Evolutionary conservation across 2,113 vertebrate genomes (phyloP), one percentile per base, ranked within the genome.

Genomic region (Poeciliopsis turrubarensis): DNA sequence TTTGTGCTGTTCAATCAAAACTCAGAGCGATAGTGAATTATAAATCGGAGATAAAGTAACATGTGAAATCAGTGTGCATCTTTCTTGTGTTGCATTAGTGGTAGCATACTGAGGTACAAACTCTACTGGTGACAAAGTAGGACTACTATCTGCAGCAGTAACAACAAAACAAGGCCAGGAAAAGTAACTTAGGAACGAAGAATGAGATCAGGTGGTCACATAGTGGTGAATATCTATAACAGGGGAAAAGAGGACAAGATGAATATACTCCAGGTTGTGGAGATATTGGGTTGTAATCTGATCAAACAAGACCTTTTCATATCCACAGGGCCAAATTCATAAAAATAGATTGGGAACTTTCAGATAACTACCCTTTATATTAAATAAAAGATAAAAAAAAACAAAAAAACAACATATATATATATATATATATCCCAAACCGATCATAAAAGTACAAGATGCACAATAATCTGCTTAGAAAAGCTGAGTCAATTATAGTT

Each of bases 121-220:
- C 5, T 51, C 47, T 51, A 51, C 19, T 1, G 14, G 47, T 6
- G 15, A 19, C 5, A 51, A 6, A 51, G 47, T 17, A 51, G 47
- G 19, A 51, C 19, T 51, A 22, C 5, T 6, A 51, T 19, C 47
- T 51, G 15, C 1, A 51, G 47, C 13, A 19, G 60, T 32, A 76
- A 17, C 14, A 6, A 10, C 34, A 1, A 9, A 60, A 62, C 64
- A 63, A 32, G 27, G 31, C 65, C 22, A 66, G 8, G 5, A 19
- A 70, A 27, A 30, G 66, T 51, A 60, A 62, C 60, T 32, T 27
- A 13, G n/a, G 30, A 1, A 60, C 57, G 25, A 68, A 64, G 25
- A 69, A 72, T n/a, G 60, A 19, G 76, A 81, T 88, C 83, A 81
- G 51, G 76, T 63, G 86, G 89, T 89, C 73, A 84, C 27, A 75